Conservation (phyloP, 1,140 invertebrate species). For the Danaus plexippus region DNA sequence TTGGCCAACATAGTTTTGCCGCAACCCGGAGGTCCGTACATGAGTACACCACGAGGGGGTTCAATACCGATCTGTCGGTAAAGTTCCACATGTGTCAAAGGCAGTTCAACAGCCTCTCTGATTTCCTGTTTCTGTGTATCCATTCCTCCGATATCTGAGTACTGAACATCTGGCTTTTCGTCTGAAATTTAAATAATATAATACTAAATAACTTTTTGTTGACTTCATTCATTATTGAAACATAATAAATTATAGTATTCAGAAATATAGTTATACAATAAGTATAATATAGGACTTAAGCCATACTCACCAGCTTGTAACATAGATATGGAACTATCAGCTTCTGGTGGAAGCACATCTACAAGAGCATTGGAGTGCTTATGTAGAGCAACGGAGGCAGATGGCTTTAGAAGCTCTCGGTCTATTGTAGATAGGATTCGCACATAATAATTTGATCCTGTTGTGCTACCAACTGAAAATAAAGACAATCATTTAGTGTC, state of each 20-base stretch:
- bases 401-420: conserved; percentile 94
- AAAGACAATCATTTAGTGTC: conserved; percentile 3
- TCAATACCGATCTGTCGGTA: conserved; percentile 99
- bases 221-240: no score
- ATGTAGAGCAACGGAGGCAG: conserved; percentile 95
- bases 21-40: conserved; percentile 98
- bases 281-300: no score
- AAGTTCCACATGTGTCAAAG: conserved; percentile 98
- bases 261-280: no score
- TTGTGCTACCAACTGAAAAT: conserved; percentile 76
- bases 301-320: conserved; percentile 86
- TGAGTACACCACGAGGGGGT: conserved; percentile 96
- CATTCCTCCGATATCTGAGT: conserved; percentile 99
- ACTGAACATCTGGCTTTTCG: conserved; percentile 98
- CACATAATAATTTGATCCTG: conserved; percentile 97
- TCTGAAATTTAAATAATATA: conserved; percentile 72
- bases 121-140: conserved; percentile 99
- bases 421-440: conserved; percentile 97
- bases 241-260: no score
- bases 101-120: conserved; percentile 97
- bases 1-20: conserved; percentile 99
- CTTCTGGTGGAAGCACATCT: conserved; percentile 97
- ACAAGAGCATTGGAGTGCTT: conserved; percentile 99
- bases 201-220: not conserved
- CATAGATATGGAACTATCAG: conserved; percentile 99